Conservation (phyloP, 2,888 invertebrate genomes). For the Ichneumoninae sp. region DNA sequence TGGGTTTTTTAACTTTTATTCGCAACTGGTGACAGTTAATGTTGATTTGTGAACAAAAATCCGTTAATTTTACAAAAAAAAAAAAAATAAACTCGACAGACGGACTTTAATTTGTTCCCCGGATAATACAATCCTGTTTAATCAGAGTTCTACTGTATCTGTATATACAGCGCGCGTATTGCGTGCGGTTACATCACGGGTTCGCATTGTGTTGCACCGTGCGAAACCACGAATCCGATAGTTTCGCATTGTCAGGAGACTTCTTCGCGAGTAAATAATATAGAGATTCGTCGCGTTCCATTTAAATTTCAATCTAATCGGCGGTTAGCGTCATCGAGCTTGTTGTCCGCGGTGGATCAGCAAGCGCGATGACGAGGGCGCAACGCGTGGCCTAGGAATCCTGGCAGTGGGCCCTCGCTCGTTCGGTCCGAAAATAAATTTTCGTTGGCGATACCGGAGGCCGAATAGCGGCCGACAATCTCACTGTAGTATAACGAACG, state of each 20-base stretch:
- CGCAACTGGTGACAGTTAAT: no score
- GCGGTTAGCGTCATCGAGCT: neutral
- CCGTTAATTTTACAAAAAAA: no score
- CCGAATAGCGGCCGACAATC: constrained; percentile 46
- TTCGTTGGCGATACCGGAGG: constrained; percentile 67
- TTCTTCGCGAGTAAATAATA: no score
- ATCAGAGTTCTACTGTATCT: neutral
- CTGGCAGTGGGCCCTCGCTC: constrained; percentile 65
- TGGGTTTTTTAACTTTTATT: no score
- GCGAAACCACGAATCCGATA: neutral
- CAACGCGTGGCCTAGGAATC: constrained; percentile 63
- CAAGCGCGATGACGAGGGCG: constrained; percentile 29
- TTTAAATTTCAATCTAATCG: constrained; percentile 37
- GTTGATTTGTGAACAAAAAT: no score
- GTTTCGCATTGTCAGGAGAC: neutral
- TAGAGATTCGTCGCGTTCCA: constrained; percentile 17
- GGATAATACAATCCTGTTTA: neutral
- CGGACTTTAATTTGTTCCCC: neutral
- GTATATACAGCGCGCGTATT: neutral
- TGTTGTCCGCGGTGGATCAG: constrained; percentile 17
- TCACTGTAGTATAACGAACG: constrained; percentile 38
- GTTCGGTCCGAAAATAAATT: constrained; percentile 70
- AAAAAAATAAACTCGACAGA: no score
- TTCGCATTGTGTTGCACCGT: neutral
- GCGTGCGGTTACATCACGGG: neutral